phyloP scores from a whole-genome alignment of 2,888 invertebrate species.

The Cryptus viduatorius region DNA sequence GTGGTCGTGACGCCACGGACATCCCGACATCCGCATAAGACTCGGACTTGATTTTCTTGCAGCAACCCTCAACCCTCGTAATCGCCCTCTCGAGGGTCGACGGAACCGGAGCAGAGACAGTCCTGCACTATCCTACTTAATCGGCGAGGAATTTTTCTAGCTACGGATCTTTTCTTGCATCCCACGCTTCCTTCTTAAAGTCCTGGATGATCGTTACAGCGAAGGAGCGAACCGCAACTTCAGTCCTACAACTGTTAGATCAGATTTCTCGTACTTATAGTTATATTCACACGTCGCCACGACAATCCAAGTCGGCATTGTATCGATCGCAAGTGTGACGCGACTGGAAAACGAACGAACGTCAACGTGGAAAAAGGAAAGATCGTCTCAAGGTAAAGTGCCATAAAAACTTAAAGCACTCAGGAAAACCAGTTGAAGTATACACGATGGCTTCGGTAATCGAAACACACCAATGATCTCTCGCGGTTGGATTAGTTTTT shows the following conservation, averaged over 20 bases:
- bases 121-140: not conserved
- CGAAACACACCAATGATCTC: not conserved
- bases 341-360: slow-evolving; percentile 7
- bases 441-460: slow-evolving; percentile 7
- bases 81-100: slow-evolving; percentile 42
- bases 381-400: slow-evolving; percentile 30
- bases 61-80: slow-evolving; percentile 48
- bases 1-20: not conserved
- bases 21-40: slow-evolving; percentile 40
- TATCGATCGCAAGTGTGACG: not conserved
- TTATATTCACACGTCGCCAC: not conserved
- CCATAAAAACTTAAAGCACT: slow-evolving; percentile 1
- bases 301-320: not conserved
- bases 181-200: not conserved
- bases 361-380: slow-evolving; percentile 20
- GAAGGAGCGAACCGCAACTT: not conserved
- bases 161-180: not conserved
- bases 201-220: not conserved
- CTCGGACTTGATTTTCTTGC: slow-evolving; percentile 37
- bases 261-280: not conserved
- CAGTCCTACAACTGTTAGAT: not conserved
- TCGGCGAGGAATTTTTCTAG: not conserved
- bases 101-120: not conserved
- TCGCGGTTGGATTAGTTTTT: slow-evolving; percentile 6
- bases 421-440: not conserved